Evolutionary conservation across 1,140 invertebrate genomes (phyloP), one percentile per base, ranked within the genome.

Genomic region (Drosophila aff.): DNA sequence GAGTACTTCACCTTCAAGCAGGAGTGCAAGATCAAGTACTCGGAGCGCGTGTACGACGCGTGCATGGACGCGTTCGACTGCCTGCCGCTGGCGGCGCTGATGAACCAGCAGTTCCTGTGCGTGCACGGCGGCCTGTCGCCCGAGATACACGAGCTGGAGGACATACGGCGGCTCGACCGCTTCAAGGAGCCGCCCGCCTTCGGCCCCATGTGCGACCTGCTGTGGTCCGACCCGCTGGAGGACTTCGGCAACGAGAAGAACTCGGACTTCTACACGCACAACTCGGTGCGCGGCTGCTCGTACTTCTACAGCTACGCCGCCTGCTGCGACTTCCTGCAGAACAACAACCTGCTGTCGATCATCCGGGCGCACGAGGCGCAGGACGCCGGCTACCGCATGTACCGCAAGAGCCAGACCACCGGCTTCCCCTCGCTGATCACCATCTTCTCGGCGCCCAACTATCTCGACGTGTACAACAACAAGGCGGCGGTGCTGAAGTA

Each of bases 1-100:
- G 99, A 99, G 96, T 99, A 99, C 94, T 99, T 99, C 96, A 99
- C 99, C 92, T 99, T 99, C 96, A 99, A 99, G 95, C 98, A 99
- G 95, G 99, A 99, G 97, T 99, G 99, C 97, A 97, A 99, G 97
- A 99, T 99, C 94, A 99, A 99, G 95, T 99, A 99, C 95, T 99
- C 98, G 92, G 99, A 99, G 94, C 96, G 97, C 93, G 98, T 99
- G 76, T 99, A 99, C 94, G 99, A 99, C 94, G 98, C 98, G 77
- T 99, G 99, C 95, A 99, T 99, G 99, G 99, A 99, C 92, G 98
- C 99, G 65, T 99, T 99, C 94, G 99, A 99, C 95, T 99, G 99
- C 95, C 96, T 99, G 94, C 99, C 99, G 78, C 95, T 99, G 83
- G 99, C 99, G 92, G 99, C 99, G 86, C 96, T 99, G 82, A 99